A percentile compares a stretch with the other conserved stretches of the same genome.
phyloP scores from a whole-genome alignment of 1,140 invertebrate genomes.

The Lethocerus indicus region DNA sequence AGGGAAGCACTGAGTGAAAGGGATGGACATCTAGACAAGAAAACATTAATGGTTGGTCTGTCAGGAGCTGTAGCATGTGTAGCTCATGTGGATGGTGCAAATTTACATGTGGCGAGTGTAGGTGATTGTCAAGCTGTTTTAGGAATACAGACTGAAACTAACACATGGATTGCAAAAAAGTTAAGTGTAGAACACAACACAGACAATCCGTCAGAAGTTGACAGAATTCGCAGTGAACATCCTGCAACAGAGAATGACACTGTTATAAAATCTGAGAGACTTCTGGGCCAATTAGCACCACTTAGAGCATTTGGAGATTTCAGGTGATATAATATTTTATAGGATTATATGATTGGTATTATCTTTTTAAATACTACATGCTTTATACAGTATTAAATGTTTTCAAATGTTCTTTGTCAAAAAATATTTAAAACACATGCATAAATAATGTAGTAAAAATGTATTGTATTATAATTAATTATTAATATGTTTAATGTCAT shows the following conservation, averaged over 20 bases:
- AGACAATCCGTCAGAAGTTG: constrained; percentile 75
- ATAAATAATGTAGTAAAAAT: background rate
- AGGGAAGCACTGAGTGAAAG: constrained; percentile 20
- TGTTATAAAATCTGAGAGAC: constrained; percentile 71
- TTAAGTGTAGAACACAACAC: constrained; percentile 73
- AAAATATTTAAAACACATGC: background rate
- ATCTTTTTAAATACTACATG: background rate
- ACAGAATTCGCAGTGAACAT: constrained; percentile 65
- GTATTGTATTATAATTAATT: background rate
- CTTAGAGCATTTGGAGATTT: constrained; percentile 96
- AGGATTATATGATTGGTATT: background rate
- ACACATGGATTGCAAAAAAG: constrained; percentile 58
- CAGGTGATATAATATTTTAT: constrained; percentile 30
- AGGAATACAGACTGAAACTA: constrained; percentile 55
- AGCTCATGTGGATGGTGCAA: constrained; percentile 65
- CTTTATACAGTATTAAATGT: background rate
- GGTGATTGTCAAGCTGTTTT: constrained; percentile 86
- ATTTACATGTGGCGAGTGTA: constrained; percentile 75
- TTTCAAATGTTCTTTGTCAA: background rate
- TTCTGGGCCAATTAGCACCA: constrained; percentile 86
- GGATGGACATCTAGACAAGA: constrained; percentile 16
- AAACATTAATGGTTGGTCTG: constrained; percentile 67
- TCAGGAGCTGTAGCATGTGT: constrained; percentile 71
- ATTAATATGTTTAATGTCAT: background rate
- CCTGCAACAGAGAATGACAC: constrained; percentile 66